Evolutionary conservation across 2,113 vertebrate species (phyloP).

Genomic region (Procapra przewalskii): DNA sequence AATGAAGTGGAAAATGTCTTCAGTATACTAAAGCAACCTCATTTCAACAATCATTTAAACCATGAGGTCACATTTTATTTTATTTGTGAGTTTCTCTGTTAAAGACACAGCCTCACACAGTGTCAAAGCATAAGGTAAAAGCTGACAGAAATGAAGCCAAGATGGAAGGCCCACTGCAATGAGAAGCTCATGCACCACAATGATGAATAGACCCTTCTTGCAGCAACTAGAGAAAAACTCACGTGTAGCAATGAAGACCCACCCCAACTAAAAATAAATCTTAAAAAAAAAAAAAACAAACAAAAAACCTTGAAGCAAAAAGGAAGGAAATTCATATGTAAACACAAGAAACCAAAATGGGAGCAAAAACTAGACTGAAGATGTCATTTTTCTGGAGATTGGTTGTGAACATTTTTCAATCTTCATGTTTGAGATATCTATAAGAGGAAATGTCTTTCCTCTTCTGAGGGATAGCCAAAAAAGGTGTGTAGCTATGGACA

Average conservation of each 20-base stretch:
- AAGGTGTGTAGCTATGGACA: neutral
- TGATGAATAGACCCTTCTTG: neutral
- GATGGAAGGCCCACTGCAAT: neutral
- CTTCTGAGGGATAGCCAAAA: neutral
- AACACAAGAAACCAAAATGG: neutral
- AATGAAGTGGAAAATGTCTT: constrained; percentile 1
- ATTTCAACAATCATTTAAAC: neutral
- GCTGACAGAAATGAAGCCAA: neutral
- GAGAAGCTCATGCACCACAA: rapidly evolving
- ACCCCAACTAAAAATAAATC: neutral
- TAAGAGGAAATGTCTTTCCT: neutral
- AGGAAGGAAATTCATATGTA: neutral
- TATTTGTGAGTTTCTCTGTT: neutral
- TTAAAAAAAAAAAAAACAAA: neutral
- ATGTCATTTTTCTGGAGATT: neutral
- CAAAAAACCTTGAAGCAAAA: neutral
- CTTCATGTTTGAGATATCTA: neutral
- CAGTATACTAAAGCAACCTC: neutral
- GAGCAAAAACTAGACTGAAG: neutral
- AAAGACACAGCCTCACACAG: neutral
- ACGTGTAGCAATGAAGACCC: neutral
- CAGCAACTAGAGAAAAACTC: neutral
- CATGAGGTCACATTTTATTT: neutral
- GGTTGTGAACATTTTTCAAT: neutral
- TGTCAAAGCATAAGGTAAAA: neutral